Conservation (phyloP, 2,113 vertebrate species). For the Toxostoma redivivum region DNA sequence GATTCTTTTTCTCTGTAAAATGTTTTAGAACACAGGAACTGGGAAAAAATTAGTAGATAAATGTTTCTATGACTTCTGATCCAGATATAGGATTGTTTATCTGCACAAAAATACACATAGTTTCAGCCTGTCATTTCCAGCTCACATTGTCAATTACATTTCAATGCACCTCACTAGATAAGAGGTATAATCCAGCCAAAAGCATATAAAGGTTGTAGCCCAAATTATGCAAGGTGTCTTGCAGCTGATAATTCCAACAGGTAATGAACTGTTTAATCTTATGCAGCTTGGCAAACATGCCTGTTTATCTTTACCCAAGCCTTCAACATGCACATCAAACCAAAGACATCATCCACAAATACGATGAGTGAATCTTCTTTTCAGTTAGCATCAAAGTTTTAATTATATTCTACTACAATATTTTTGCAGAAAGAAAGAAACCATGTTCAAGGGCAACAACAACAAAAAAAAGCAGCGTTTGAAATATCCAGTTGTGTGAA, state of each 20-base stretch:
- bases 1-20: neutral
- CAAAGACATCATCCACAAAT: neutral
- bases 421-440: neutral
- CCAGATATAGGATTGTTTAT: neutral
- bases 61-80: neutral
- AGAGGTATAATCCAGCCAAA: neutral
- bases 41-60: neutral
- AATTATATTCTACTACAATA: neutral
- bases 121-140: neutral
- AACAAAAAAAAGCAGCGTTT: neutral
- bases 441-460: neutral
- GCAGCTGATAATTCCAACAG: slow-evolving; percentile 39
- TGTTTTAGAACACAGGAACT: neutral
- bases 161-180: neutral
- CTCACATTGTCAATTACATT: neutral
- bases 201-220: slow-evolving; percentile 6
- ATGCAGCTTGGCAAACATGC: neutral
- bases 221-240: slow-evolving; percentile 33
- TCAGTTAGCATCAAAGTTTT: neutral
- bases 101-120: neutral
- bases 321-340: neutral
- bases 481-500: neutral
- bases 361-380: neutral
- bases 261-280: slow-evolving; percentile 46
- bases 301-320: slow-evolving; percentile 21